A percentile compares a stretch with the other conserved stretches of the same genome.
Evolutionary conservation across 2,888 invertebrate species (phyloP).

Genomic region (Lissonota sp.): DNA sequence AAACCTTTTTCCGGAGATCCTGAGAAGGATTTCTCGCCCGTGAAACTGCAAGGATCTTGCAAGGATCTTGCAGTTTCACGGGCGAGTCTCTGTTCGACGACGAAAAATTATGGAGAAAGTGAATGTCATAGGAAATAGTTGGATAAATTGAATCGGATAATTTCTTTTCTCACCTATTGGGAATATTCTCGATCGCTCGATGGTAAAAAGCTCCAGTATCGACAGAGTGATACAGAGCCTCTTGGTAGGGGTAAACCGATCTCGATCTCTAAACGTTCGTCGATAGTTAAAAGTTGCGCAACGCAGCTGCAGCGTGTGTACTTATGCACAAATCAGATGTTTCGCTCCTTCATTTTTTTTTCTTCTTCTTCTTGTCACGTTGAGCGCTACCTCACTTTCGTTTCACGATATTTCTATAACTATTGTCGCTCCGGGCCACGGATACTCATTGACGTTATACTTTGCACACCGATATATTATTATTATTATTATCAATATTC

Average conservation of each 20-base stretch:
- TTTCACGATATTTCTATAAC: conserved; percentile 52
- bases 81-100: conserved; percentile 31
- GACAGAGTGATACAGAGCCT: too few species aligned
- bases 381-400: conserved; percentile 49
- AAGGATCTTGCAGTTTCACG: conserved; percentile 13
- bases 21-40: too few species aligned
- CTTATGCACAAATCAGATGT: conserved; percentile 39
- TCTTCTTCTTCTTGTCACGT: neutral
- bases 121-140: conserved; percentile 35
- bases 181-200: neutral
- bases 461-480: too few species aligned
- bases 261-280: conserved; percentile 32
- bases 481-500: too few species aligned
- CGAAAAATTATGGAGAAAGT: conserved; percentile 28
- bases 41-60: too few species aligned
- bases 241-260: conserved; percentile 48
- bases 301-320: too few species aligned
- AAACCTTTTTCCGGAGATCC: too few species aligned
- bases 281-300: conserved; percentile 56
- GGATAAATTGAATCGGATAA: neutral
- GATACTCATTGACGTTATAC: conserved; percentile 37
- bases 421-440: conserved; percentile 30
- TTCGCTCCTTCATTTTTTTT: conserved; percentile 38
- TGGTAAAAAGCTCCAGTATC: conserved; percentile 5
- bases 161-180: neutral